Conservation (phyloP, 2,797 vertebrate genomes). For the Eutrigla gurnardus region DNA sequence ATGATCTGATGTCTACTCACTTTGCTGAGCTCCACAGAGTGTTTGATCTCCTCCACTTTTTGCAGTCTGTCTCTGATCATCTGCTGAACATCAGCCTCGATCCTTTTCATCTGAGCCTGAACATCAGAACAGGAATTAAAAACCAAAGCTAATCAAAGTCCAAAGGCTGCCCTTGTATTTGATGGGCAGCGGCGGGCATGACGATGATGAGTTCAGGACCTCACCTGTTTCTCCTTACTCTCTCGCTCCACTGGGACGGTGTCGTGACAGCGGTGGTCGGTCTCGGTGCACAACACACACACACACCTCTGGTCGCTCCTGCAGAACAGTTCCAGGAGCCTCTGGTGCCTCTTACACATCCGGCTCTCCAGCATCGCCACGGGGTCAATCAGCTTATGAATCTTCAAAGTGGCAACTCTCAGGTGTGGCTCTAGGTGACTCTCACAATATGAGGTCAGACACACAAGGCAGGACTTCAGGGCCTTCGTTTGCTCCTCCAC, state of each 20-base stretch:
- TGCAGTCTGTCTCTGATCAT: constrained; percentile 73
- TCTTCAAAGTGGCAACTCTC: constrained; percentile 65
- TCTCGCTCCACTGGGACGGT: constrained; percentile 80
- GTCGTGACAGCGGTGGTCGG: constrained; percentile 77
- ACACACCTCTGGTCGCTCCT: constrained; percentile 81
- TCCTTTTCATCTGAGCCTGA: constrained; percentile 68
- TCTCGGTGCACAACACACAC: constrained; percentile 82
- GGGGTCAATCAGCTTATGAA: constrained; percentile 76
- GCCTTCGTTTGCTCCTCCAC: constrained; percentile 47
- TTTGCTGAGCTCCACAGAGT: constrained; percentile 71
- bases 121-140: background rate
- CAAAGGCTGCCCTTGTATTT: background rate
- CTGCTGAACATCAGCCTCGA: constrained; percentile 58
- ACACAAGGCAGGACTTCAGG: constrained; percentile 78
- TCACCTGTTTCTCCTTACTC: constrained; percentile 79
- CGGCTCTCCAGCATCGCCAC: constrained; percentile 73
- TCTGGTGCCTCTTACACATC: constrained; percentile 79
- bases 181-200: background rate
- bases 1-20: constrained; percentile 66
- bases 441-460: constrained; percentile 79
- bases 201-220: background rate
- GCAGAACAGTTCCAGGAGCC: constrained; percentile 84
- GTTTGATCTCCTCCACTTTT: constrained; percentile 76
- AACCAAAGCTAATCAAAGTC: background rate
- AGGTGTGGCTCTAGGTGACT: constrained; percentile 77